Conservation (phyloP, 1,140 invertebrate genomes). For the Wasmannia auropunctata region DNA sequence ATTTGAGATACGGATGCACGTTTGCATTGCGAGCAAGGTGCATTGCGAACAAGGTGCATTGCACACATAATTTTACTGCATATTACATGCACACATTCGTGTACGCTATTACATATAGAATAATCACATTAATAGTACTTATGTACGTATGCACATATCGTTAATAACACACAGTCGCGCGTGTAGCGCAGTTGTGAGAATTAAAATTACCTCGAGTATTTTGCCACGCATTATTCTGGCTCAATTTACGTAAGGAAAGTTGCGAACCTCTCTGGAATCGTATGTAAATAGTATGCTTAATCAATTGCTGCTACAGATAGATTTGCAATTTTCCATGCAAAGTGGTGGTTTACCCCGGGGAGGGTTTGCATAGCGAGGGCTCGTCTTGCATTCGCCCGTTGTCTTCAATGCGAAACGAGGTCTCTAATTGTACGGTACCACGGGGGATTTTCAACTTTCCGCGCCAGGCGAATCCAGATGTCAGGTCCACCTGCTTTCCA, state of each 20-base stretch:
- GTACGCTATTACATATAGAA: not conserved
- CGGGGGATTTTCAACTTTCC: not conserved
- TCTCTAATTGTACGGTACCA: not conserved
- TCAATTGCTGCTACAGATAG: not conserved
- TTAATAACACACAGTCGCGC: not conserved
- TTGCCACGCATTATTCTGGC: not conserved
- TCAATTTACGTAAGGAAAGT: not conserved
- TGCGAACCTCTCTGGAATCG: not conserved
- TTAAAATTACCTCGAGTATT: not conserved
- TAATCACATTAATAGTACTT: not conserved
- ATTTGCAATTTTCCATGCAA: slow-evolving; percentile 23
- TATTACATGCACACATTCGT: not conserved
- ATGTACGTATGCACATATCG: not conserved
- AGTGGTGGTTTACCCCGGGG: not conserved
- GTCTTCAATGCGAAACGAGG: slow-evolving; percentile 1
- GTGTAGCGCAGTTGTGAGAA: not conserved
- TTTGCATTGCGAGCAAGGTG: not conserved
- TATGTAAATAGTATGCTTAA: not conserved
- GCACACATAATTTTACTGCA: not conserved
- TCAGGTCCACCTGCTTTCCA: not conserved
- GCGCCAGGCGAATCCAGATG: not conserved
- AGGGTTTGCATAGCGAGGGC: not conserved
- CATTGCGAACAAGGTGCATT: too few relatives aligned
- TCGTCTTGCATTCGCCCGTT: not conserved
- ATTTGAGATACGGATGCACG: not conserved